These are phyloP conservation scores for Colius striatus DNA, from an alignment of 2,113 vertebrate species.

Conservation along the genomic window DNA sequence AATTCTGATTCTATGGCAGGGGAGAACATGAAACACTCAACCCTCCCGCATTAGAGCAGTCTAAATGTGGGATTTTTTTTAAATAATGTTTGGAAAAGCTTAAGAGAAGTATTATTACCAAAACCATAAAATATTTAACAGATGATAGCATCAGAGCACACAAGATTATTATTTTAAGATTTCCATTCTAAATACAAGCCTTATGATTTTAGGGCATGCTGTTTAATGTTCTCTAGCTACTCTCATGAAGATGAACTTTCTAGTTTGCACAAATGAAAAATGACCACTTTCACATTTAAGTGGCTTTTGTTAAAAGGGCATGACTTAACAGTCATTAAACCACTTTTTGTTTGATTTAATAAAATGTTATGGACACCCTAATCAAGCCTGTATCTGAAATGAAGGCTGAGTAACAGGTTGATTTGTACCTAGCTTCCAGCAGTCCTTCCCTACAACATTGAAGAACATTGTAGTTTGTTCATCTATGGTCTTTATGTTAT, in stretches of 20 bases:
- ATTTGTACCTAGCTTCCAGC: not conserved
- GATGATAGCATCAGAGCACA: not conserved
- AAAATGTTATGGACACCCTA: not conserved
- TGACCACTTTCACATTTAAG: not conserved
- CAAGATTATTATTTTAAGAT: not conserved
- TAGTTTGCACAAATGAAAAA: not conserved
- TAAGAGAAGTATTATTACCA: not conserved
- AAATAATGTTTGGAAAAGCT: not conserved
- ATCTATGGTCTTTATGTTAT: not conserved
- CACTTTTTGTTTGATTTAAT: not conserved
- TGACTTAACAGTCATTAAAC: not conserved
- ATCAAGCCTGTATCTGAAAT: not conserved
- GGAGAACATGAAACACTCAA: not conserved
- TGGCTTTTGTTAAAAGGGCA: not conserved
- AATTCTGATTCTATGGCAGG: not conserved
- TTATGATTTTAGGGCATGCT: not conserved
- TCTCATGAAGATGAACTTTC: not conserved
- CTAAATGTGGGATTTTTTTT: no score
- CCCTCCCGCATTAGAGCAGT: not conserved
- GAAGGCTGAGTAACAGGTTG: not conserved
- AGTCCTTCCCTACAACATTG: not conserved
- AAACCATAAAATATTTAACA: not conserved
- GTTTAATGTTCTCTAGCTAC: not conserved
- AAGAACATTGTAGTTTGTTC: not conserved
- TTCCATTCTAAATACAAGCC: not conserved